Percentiles rank a stretch among this genome's conserved stretches.
phyloP scores from a whole-genome alignment of 2,888 invertebrate species.

The Diabrotica balteata region DNA sequence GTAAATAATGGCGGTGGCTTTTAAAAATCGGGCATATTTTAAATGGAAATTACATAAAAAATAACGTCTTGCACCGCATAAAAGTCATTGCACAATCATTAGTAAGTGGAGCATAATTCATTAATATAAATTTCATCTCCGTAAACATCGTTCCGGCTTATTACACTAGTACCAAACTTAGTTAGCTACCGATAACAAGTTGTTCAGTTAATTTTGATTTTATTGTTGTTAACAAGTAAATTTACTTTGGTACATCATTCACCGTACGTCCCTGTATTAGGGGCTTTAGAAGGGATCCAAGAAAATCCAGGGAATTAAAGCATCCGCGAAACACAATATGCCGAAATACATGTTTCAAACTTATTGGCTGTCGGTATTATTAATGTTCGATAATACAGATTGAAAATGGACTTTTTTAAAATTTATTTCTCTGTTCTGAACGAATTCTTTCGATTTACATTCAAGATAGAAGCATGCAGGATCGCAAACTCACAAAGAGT shows the following conservation, averaged over 20 bases:
- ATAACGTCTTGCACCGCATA: too few relatives aligned
- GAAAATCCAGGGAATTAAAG: conserved; percentile 47
- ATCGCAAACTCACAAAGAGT: background rate
- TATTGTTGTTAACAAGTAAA: too few relatives aligned
- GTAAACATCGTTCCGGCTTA: too few relatives aligned
- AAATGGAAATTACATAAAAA: too few relatives aligned
- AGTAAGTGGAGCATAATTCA: too few relatives aligned
- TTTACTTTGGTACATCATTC: background rate
- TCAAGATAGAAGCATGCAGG: conserved; percentile 44
- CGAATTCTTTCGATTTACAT: conserved; percentile 52
- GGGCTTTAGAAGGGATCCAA: conserved; percentile 45
- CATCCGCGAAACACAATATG: conserved; percentile 47
- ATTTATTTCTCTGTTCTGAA: conserved; percentile 54
- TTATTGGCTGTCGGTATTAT: conserved; percentile 57
- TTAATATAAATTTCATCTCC: too few relatives aligned
- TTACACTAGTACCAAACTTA: too few relatives aligned
- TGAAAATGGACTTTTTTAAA: conserved; percentile 55
- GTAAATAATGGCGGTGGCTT: too few relatives aligned
- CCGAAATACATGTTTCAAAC: conserved; percentile 54
- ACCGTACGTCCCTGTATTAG: conserved; percentile 25
- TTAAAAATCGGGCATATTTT: too few relatives aligned
- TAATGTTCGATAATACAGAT: conserved; percentile 56
- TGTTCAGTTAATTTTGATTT: too few relatives aligned
- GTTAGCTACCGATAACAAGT: too few relatives aligned
- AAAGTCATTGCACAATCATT: too few relatives aligned